These are phyloP conservation scores for Strigops habroptila DNA, from an alignment of 2,113 vertebrate species.

Conservation along the genomic window DNA sequence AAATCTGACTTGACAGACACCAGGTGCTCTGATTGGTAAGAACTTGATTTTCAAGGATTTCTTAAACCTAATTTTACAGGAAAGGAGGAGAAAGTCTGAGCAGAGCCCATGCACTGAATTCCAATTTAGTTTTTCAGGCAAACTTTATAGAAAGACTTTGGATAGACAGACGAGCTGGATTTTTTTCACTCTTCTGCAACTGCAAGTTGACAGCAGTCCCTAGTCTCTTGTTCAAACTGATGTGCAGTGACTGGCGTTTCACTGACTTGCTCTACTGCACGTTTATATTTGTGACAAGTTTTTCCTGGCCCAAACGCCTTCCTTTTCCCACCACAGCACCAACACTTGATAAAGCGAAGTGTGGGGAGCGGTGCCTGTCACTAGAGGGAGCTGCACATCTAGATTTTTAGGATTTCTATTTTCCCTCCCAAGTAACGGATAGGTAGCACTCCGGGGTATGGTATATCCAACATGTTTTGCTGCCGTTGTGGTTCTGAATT, in stretches of 20 bases:
- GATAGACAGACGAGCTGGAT: accelerated
- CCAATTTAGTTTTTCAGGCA: background rate
- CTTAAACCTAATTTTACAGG: background rate
- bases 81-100: background rate
- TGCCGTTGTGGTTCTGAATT: background rate
- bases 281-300: background rate
- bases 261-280: too few relatives aligned
- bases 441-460: accelerated
- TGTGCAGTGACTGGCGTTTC: background rate
- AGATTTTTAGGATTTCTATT: background rate
- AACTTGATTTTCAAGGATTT: background rate
- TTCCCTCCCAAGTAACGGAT: accelerated
- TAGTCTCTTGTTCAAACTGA: background rate
- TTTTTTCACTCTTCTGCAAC: background rate
- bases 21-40: background rate
- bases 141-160: background rate
- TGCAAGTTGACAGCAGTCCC: too few relatives aligned
- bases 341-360: accelerated
- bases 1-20: background rate
- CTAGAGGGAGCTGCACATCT: constrained; percentile 23
- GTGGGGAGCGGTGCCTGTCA: background rate
- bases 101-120: background rate
- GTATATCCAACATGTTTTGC: accelerated
- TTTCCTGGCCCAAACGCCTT: background rate
- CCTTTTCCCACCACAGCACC: accelerated